Evolutionary conservation across 2,113 vertebrate genomes (phyloP).

Genomic region (Coreoperca whiteheadi): DNA sequence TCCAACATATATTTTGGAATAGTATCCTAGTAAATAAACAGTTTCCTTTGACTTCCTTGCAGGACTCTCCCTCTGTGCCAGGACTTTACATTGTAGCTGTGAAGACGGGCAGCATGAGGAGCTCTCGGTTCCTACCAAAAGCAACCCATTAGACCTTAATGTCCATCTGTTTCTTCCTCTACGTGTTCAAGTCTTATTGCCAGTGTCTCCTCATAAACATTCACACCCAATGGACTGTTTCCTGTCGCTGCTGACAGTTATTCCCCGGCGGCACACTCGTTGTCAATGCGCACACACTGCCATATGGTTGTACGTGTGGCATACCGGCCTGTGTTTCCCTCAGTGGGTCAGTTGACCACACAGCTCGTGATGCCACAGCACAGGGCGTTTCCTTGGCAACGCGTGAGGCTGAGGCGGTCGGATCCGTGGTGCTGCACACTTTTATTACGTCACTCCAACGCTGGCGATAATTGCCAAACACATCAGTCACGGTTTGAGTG

Average conservation of each 20-base stretch:
- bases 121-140: slow-evolving; percentile 23
- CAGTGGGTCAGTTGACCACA: slow-evolving; percentile 41
- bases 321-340: slow-evolving; percentile 2
- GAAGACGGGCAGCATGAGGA: slow-evolving; percentile 28
- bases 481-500: slow-evolving; percentile 5
- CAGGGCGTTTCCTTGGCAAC: slow-evolving; percentile 71
- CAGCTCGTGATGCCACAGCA: slow-evolving; percentile 28
- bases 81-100: slow-evolving; percentile 22
- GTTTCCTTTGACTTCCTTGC: slow-evolving; percentile 4
- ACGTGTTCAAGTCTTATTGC: slow-evolving; percentile 26
- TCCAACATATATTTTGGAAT: background rate
- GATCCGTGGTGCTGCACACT: background rate
- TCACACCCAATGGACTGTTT: slow-evolving; percentile 52
- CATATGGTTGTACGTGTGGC: slow-evolving; percentile 39
- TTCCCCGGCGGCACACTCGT: slow-evolving; percentile 24
- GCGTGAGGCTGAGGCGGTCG: slow-evolving; percentile 8
- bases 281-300: background rate
- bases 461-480: background rate
- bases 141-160: slow-evolving; percentile 49
- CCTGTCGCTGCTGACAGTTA: slow-evolving; percentile 39
- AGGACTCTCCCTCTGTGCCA: slow-evolving; percentile 20
- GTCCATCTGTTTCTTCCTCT: slow-evolving; percentile 56
- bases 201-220: slow-evolving; percentile 37
- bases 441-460: background rate
- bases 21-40: background rate